A percentile compares a stretch with the other conserved stretches of the same genome.
Conservation (phyloP, 2,888 invertebrate species). For the Lepeophtheirus nordmannii region DNA sequence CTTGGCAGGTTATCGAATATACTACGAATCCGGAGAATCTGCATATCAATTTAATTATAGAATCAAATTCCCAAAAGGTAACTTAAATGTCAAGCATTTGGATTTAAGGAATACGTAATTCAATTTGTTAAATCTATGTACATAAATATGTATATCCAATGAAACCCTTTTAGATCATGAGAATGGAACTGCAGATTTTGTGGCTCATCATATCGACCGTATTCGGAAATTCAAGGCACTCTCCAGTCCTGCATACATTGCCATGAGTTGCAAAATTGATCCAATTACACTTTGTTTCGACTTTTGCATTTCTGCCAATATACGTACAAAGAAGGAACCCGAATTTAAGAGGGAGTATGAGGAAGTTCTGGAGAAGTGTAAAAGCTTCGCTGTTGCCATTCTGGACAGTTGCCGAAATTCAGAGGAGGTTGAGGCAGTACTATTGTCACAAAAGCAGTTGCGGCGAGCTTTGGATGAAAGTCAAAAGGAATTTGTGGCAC, state of each 20-base stretch:
- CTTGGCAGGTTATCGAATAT: constrained; percentile 7
- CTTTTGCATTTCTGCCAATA: neutral
- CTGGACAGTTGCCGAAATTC: constrained; percentile 24
- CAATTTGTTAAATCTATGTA: too few relatives aligned
- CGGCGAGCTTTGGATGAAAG: constrained; percentile 42
- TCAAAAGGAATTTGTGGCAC: constrained; percentile 58
- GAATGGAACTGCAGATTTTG: neutral
- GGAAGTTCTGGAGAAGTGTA: constrained; percentile 2
- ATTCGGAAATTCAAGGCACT: constrained; percentile 19
- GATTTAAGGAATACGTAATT: too few relatives aligned
- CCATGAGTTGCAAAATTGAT: constrained; percentile 14
- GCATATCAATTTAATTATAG: neutral
- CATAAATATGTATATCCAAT: too few relatives aligned
- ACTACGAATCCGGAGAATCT: constrained; percentile 2
- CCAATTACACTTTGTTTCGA: constrained; percentile 20
- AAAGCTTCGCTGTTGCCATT: constrained; percentile 19
- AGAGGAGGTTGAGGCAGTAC: constrained; percentile 19
- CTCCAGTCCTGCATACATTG: constrained; percentile 24
- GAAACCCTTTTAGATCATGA: neutral
- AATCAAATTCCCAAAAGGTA: neutral
- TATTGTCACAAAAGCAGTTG: neutral
- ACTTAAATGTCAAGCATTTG: neutral
- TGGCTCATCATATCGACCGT: constrained; percentile 13
- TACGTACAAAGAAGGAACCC: constrained; percentile 11
- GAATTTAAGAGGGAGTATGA: constrained; percentile 21